Evolutionary conservation across 2,797 vertebrate species (phyloP).

Genomic region (Gadopsis marmoratus): DNA sequence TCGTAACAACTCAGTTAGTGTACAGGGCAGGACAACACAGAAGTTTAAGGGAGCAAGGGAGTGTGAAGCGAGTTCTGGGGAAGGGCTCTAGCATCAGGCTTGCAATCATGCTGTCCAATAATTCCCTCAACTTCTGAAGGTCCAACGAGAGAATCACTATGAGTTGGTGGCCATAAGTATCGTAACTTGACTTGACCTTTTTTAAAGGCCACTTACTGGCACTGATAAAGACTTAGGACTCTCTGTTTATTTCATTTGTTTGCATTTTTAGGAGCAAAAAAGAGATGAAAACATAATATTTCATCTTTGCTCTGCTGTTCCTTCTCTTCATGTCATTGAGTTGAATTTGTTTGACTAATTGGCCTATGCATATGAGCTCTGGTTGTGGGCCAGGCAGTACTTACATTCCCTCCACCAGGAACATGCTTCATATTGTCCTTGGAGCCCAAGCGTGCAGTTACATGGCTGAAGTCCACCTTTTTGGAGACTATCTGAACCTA

Average conservation of each 20-base stretch:
- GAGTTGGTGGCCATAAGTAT: background rate
- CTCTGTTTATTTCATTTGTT: background rate
- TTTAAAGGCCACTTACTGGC: conserved; percentile 1
- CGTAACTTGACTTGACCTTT: background rate
- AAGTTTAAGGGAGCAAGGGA: conserved; percentile 47
- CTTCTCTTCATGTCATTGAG: background rate
- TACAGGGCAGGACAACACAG: conserved; percentile 57
- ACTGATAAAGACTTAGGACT: background rate
- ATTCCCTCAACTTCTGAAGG: background rate
- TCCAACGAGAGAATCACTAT: background rate
- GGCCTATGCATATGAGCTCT: conserved; percentile 15
- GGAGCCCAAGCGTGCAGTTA: conserved; percentile 98
- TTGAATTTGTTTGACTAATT: conserved; percentile 7
- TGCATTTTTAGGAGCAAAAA: background rate
- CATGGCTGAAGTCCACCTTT: conserved; percentile 99
- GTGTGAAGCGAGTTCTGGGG: conserved; percentile 43
- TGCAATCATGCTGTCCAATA: conserved; percentile 65
- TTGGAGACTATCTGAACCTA: conserved; percentile 99
- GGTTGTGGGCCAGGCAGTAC: conserved; percentile 73
- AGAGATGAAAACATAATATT: background rate
- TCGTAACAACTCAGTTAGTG: conserved; percentile 67
- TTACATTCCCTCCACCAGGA: conserved; percentile 99
- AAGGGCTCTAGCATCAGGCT: conserved; percentile 23
- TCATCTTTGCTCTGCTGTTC: conserved; percentile 9
- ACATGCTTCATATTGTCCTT: conserved; percentile 99